These are phyloP conservation scores for Galendromus occidentalis DNA, from an alignment of 1,140 invertebrate species.

Conservation along the genomic window DNA sequence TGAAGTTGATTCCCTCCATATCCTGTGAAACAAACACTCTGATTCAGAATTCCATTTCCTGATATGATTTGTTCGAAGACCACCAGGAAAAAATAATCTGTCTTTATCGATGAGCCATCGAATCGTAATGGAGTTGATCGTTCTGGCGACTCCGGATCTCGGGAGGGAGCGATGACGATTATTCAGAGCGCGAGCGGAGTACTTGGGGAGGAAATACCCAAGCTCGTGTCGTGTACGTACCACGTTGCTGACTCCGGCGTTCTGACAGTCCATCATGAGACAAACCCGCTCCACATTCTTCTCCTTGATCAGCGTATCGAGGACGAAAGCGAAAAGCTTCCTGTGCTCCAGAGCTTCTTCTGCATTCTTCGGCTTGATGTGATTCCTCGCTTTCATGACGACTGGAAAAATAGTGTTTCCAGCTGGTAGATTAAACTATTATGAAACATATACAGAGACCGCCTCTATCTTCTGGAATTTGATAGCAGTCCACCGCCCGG, in stretches of 20 bases:
- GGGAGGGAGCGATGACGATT: too few species aligned
- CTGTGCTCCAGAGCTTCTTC: neutral
- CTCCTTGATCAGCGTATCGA: neutral
- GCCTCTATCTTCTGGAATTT: too few species aligned
- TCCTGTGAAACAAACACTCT: neutral
- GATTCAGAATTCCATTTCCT: neutral
- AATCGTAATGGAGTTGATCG: too few species aligned
- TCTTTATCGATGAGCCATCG: too few species aligned
- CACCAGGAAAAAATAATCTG: too few species aligned
- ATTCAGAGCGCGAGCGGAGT: too few species aligned
- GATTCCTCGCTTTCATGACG: neutral
- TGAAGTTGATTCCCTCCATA: neutral
- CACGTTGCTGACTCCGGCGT: neutral
- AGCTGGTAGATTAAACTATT: too few species aligned
- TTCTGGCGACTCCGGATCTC: too few species aligned
- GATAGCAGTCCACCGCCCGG: too few species aligned
- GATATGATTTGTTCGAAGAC: too few species aligned
- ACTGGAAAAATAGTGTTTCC: neutral
- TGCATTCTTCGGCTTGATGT: neutral
- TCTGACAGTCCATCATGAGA: neutral
- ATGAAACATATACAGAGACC: too few species aligned
- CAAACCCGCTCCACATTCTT: neutral
- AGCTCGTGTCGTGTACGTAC: neutral
- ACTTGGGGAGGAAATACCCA: too few species aligned
- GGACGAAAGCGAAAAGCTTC: neutral